Base-by-base conservation (phyloP, 2,797 vertebrate species). In the Notolepis coatsorum region DNA sequence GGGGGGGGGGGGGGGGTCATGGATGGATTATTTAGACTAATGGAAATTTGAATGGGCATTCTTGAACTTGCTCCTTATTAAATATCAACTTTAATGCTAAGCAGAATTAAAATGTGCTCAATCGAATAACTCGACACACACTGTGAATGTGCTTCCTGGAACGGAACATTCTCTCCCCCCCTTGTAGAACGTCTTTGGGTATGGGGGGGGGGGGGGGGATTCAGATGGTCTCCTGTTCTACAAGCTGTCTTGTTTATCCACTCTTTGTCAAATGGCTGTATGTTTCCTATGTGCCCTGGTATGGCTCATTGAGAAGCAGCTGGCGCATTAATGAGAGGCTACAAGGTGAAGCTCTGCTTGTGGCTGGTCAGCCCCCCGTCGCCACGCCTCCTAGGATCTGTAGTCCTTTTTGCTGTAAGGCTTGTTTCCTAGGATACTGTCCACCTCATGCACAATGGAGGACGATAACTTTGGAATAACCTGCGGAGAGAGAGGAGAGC, bases 391-490 rank as follows among this genome's bases (percentile, higher is more conserved):
- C 74, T 95, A 99, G 84, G 97, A 98, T 72, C 97, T 85, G 88
- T 98, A 99, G 93, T 99, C 98, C 91, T 99, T 99, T 94, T 99
- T 99, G 95, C 95, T 99, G 93, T 97, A 99, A 79, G 98, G 98
- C 91, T 99, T 99, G 93, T 99, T 99, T 87, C 97, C 98, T 92
- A 99, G 91, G 91, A 99, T 98, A 88, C 96, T 97, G 82, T 99
- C 98, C 65, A 99, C 93, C 94, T 99, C 98, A 0, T 98, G 97
- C 84, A 95, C 90, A 55, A 98, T 95, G 80, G 97, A 98, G 65
- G 97, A 97, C 0, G 97, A 98, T 84, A 99, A 80, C 91, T 99
- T 99, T 20, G 98, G 96, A 90, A 99, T 96, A 85, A 99, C 96
- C 97, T 99, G 92, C 0, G 4, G 46, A 25, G 53, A 18, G 33